These are phyloP conservation scores for Menidia menidia DNA, from an alignment of 2,797 vertebrate species.

Conservation along the genomic window DNA sequence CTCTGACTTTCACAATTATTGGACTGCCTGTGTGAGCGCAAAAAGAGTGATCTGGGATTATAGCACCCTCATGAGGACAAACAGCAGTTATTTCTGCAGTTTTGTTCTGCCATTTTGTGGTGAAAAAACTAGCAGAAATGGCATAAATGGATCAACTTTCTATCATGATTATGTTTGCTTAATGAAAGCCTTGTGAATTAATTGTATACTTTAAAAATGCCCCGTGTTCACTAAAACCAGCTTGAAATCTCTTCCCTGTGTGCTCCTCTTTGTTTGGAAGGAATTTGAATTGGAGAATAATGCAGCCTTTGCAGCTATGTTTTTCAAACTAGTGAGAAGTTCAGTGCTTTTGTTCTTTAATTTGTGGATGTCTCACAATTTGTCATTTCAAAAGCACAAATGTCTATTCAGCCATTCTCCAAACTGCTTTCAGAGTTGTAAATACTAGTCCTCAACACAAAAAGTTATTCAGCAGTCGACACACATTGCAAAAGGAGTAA, in stretches of 20 bases:
- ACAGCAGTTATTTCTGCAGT: neutral
- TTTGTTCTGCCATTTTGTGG: too few relatives aligned
- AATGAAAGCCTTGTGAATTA: too few relatives aligned
- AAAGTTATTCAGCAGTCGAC: conserved; percentile 11
- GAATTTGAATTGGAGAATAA: neutral
- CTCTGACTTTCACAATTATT: conserved; percentile 53
- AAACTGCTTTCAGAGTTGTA: neutral
- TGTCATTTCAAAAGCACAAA: neutral
- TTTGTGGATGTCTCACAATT: neutral
- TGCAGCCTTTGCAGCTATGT: conserved; percentile 3
- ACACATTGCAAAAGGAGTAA: conserved; percentile 16
- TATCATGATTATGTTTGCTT: neutral
- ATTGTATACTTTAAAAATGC: too few relatives aligned
- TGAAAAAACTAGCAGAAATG: too few relatives aligned
- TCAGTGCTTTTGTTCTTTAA: neutral
- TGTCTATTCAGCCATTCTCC: neutral
- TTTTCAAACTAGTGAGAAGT: neutral
- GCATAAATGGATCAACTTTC: too few relatives aligned
- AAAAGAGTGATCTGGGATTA: conserved; percentile 14
- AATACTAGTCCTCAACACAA: neutral
- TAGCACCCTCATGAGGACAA: conserved; percentile 52
- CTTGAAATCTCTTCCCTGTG: neutral
- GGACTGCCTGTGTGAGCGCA: conserved; percentile 4
- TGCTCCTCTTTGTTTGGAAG: neutral
- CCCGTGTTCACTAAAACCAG: neutral